Evolutionary conservation across 2,797 vertebrate genomes (phyloP).

Genomic region (Glossophaga mutica): DNA sequence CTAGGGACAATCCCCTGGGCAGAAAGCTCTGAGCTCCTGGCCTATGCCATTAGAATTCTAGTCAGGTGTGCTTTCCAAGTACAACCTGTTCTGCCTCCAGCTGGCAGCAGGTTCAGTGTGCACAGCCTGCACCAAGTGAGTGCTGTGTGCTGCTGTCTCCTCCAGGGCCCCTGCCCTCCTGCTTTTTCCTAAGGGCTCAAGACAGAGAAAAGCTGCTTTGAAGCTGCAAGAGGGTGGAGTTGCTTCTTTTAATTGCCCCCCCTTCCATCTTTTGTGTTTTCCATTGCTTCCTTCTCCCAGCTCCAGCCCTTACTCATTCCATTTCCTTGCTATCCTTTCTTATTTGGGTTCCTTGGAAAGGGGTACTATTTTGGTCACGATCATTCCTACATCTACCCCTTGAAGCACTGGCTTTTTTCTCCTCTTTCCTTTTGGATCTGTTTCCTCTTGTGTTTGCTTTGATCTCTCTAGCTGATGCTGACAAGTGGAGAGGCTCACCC

Average conservation of each 20-base stretch:
- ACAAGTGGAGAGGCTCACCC: background rate
- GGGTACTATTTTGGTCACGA: background rate
- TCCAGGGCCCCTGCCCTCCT: background rate
- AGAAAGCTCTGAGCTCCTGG: background rate
- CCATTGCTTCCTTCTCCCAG: background rate
- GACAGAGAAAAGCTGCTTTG: background rate
- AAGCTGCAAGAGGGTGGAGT: background rate
- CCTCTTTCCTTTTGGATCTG: background rate
- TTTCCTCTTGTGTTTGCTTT: conserved; percentile 56
- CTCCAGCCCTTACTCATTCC: background rate
- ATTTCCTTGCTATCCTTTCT: background rate
- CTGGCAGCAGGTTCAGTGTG: background rate
- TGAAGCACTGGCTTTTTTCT: background rate
- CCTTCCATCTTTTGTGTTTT: conserved; percentile 5
- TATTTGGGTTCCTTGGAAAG: background rate
- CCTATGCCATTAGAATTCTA: background rate
- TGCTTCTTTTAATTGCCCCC: background rate
- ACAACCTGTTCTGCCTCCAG: background rate
- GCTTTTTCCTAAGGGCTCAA: background rate
- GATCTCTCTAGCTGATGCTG: conserved; percentile 41
- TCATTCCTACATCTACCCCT: background rate
- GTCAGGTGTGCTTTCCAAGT: conserved; percentile 57
- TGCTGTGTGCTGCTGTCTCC: background rate
- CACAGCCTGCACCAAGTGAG: background rate
- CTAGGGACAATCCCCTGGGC: background rate